Percentiles rank a stretch among this genome's conserved stretches.
phyloP scores from a whole-genome alignment of 2,797 vertebrate genomes.

The Momotus momota region DNA sequence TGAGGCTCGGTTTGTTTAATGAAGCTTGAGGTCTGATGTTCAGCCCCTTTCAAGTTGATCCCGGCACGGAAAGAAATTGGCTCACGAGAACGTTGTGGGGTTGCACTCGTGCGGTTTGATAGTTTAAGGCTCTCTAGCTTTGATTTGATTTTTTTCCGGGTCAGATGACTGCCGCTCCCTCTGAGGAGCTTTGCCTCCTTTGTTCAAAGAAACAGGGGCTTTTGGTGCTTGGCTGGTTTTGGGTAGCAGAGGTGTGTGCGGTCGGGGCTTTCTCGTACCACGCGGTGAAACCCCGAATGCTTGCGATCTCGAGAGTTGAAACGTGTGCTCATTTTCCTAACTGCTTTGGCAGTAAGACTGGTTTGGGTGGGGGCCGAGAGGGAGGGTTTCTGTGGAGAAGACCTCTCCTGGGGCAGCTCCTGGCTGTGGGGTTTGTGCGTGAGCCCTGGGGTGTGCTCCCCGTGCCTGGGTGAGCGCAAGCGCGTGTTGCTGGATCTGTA shows the following conservation, averaged over 20 bases:
- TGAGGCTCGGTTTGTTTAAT: neutral
- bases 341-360: neutral
- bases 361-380: neutral
- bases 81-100: fast-evolving
- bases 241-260: neutral
- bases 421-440: fast-evolving
- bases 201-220: neutral
- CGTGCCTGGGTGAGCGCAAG: fast-evolving
- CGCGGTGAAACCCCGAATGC: neutral
- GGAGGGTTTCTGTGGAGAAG: neutral
- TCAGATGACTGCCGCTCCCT: neutral
- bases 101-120: neutral
- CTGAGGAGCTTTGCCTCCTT: neutral
- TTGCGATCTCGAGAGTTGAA: fast-evolving
- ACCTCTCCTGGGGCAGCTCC: neutral
- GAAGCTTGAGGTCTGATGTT: neutral
- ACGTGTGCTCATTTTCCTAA: neutral
- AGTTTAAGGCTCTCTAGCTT: neutral
- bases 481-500: too few species aligned
- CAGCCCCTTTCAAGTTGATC: neutral
- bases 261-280: neutral
- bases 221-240: neutral
- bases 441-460: neutral
- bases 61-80: neutral
- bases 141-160: neutral